Evolutionary conservation across 1,140 invertebrate species (phyloP), one percentile per base, ranked within the genome.

Genomic region (Delia radicum): DNA sequence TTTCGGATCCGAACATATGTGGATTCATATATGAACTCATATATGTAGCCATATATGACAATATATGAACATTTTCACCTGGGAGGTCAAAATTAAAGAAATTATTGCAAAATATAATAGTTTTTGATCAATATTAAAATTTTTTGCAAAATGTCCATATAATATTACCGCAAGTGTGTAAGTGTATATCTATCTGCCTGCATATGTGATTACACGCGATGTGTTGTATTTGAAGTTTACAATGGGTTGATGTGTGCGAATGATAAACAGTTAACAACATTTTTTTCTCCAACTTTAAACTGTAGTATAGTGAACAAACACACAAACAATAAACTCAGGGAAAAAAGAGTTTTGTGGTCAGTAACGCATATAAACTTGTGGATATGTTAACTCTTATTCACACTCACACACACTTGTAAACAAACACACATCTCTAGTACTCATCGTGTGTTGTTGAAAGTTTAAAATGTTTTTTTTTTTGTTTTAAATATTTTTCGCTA

Each of bases 301-400:
- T 69, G 65, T n/a, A n/a, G n/a, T 69, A 29, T 33, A 33, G 12
- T 69, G 29, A 69, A 33, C 29, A 33, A 21, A 69, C 65, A 65
- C 63, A 24, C 31, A 69, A 21, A 33, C n/a, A 4, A 69, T 33
- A 18, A 31, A 69, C 29, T 10, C 65, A 69, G 8, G 48, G n/a
- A 18, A 24, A 55, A n/a, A n/a, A n/a, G n/a, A 63, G n/a, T 69
- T 69, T 69, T 69, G 65, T 69, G 65, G 65, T 69, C 65, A 69
- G 29, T 33, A 33, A 69, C 29, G 65, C 65, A 69, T 21, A 26
- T 24, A 69, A 21, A 55, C 48, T 55, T 55, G 3, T 5, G 48
- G 48, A 7, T 55, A 21, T 55, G 48, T 55, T 55, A 55, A 55
- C n/a, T 55, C 24, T 21, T 55, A 21, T 24, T 55, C 48, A 55